Percentiles rank a stretch among this genome's conserved stretches.
phyloP scores from a whole-genome alignment of 2,888 invertebrate genomes.

The Rugalucina vietnamica region DNA sequence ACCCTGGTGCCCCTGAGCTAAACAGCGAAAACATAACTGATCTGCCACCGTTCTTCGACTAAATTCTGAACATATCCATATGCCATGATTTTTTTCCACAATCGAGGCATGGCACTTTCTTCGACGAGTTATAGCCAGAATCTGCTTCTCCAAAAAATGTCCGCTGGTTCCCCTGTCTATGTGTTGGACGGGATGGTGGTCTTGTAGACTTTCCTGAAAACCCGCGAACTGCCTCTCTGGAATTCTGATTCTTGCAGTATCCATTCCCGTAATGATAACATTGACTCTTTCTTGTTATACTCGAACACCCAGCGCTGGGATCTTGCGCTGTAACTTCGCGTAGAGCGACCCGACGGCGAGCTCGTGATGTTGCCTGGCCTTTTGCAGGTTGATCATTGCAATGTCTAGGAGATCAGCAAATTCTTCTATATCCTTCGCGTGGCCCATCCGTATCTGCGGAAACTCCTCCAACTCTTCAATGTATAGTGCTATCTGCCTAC shows the following conservation, averaged over 20 bases:
- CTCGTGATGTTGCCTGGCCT: constrained; percentile 12
- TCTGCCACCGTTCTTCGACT: too few relatives aligned
- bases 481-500: constrained; percentile 10
- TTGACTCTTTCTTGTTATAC: constrained; percentile 12
- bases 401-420: constrained; percentile 44
- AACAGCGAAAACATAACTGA: constrained; percentile 26
- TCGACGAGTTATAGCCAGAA: too few relatives aligned
- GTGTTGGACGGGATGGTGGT: too few relatives aligned
- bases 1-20: constrained; percentile 4
- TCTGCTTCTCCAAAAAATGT: too few relatives aligned
- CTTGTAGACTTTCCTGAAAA: not conserved
- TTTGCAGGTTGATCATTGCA: constrained; percentile 36
- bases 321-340: constrained; percentile 25
- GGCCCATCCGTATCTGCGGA: constrained; percentile 8
- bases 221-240: constrained; percentile 5
- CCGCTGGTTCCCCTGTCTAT: too few relatives aligned
- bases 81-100: not conserved
- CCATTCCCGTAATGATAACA: constrained; percentile 1
- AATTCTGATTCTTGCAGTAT: constrained; percentile 23
- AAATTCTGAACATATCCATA: constrained; percentile 11
- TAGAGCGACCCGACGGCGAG: constrained; percentile 25
- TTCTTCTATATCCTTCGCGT: constrained; percentile 26
- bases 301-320: constrained; percentile 28
- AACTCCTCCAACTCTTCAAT: constrained; percentile 35
- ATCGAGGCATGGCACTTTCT: not conserved